Percentiles rank a stretch among this genome's conserved stretches.
phyloP scores from a whole-genome alignment of 2,113 vertebrate species.

The Cynocephalus volans region DNA sequence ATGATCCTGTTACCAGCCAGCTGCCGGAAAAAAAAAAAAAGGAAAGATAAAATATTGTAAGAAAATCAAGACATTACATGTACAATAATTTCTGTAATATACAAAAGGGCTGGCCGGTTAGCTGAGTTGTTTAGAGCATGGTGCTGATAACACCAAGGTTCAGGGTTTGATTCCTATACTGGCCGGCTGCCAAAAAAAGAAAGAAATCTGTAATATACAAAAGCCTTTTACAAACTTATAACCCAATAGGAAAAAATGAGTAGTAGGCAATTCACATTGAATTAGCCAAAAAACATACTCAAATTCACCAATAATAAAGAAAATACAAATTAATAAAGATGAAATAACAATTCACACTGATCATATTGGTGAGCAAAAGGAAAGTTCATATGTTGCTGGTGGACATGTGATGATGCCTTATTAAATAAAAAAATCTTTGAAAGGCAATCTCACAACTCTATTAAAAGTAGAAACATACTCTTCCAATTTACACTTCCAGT shows the following conservation, averaged over 20 bases:
- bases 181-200: too few relatives aligned
- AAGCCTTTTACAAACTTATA: background rate
- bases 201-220: background rate
- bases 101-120: background rate
- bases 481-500: constrained; percentile 36
- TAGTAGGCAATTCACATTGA: background rate
- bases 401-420: background rate
- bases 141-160: too few relatives aligned
- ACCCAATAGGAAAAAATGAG: background rate
- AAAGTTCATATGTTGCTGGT: background rate
- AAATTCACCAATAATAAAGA: background rate
- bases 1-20: too few relatives aligned
- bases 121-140: too few relatives aligned
- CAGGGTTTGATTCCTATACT: too few relatives aligned
- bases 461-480: constrained; percentile 15
- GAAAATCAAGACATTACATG: background rate
- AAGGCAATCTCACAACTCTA: constrained; percentile 18
- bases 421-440: constrained; percentile 11
- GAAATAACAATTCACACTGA: background rate
- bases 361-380: background rate
- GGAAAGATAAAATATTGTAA: background rate
- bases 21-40: background rate
- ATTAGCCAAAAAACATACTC: background rate
- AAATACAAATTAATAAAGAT: constrained; percentile 26
- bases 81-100: constrained; percentile 21